These are phyloP conservation scores for Trochalopteron elliotii DNA, from an alignment of 2,113 vertebrate species.

Conservation along the genomic window DNA sequence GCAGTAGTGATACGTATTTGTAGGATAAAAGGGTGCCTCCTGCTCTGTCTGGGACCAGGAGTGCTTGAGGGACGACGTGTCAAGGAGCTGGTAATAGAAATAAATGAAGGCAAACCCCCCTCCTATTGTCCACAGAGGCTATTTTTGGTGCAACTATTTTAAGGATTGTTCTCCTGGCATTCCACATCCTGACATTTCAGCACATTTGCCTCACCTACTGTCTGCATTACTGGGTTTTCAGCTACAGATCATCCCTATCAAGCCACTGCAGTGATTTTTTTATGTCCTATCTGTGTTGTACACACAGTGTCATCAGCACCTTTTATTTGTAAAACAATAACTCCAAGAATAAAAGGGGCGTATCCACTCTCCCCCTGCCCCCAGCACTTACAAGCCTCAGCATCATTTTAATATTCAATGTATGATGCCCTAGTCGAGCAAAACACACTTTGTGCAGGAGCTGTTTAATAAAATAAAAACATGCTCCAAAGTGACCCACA, in stretches of 20 bases:
- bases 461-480: conserved; percentile 59
- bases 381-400: background rate
- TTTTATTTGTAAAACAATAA: conserved; percentile 58
- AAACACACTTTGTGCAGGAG: conserved; percentile 42
- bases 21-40: background rate
- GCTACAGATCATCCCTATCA: conserved; percentile 69
- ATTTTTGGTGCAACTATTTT: conserved; percentile 75
- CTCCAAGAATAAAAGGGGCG: conserved; percentile 6
- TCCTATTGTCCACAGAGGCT: conserved; percentile 33
- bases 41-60: background rate
- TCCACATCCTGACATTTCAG: conserved; percentile 74
- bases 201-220: conserved; percentile 71
- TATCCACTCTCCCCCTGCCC: background rate
- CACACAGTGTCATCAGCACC: conserved; percentile 24
- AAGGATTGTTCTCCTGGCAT: conserved; percentile 64
- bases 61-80: background rate
- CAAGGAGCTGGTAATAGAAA: conserved; percentile 55
- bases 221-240: conserved; percentile 69
- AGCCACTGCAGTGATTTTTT: conserved; percentile 62
- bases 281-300: conserved; percentile 29
- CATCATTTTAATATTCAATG: conserved; percentile 16
- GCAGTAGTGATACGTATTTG: accelerated
- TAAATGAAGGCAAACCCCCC: conserved; percentile 25
- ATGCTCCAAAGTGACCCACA: conserved; percentile 57
- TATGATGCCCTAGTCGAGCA: background rate